Evolutionary conservation across 23 tunicate species (phyloP), one percentile per base, ranked within the genome.

Genomic region (Styela clava): DNA sequence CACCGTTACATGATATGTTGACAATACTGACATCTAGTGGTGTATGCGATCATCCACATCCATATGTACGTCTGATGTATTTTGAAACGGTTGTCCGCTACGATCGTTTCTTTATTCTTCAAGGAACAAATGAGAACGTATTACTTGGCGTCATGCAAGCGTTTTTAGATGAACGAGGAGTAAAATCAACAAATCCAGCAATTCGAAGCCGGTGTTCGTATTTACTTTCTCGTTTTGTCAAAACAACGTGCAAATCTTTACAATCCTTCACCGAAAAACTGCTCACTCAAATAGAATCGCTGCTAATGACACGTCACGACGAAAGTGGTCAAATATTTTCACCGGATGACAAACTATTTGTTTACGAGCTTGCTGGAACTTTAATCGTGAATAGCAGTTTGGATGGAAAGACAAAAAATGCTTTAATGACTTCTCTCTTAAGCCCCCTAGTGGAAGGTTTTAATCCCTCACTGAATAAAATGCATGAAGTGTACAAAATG

Each of bases 11-110:
- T 52, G 78, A 85, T 21, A 93, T 93, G 98, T 87, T 93, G 98
- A 81, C 86, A 9, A 32, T 74, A 89, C 87, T 93, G 35, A 91
- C 86, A 25, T 52, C 85, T 62, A 93, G 94, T 69, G 98, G 82
- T 19, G 98, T 93, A 0, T 83, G 84, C 76, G 74, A 78, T 74
- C 98, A 93, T 36, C 86, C 93, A 1, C 98, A 93, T 64, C 67
- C 89, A 19, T 79, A 87, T 31, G 98, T 93, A 26, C 82, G 98
- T n/a, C 85, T 86, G 68, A 86, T 91, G 81, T 89, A 83, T 69
- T 90, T 95, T 33, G 99, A 95, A 79, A 95, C 99, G 1, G 89
- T 96, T 21, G 83, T 86, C 3, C 68, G 99, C 1, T 91, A 91
- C 79, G 94, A 86, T 51, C 83, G 92, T 21, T 96, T 74, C 78